Conservation (phyloP, 2,113 vertebrate species). For the Microcebus griseorufus region DNA sequence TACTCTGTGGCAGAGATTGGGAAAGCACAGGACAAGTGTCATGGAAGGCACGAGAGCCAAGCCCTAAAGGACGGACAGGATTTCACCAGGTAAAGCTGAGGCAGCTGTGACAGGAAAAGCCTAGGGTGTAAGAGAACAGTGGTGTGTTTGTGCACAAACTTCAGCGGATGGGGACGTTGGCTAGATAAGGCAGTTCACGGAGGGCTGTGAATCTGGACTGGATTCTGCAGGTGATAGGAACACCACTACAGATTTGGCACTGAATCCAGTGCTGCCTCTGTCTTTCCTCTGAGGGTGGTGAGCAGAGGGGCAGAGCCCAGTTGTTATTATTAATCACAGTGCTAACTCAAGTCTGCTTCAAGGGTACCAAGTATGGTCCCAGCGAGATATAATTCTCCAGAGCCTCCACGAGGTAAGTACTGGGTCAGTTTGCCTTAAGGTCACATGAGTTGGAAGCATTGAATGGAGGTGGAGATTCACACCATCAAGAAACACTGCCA, state of each 20-base stretch:
- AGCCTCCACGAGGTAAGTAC: background rate
- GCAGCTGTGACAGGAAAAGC: background rate
- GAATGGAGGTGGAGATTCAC: background rate
- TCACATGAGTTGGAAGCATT: background rate
- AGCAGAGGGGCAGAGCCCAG: background rate
- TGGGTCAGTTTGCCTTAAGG: background rate
- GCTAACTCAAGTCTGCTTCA: background rate
- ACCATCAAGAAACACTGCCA: background rate
- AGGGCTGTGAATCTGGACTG: background rate
- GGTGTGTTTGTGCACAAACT: too few relatives aligned
- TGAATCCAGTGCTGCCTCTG: background rate
- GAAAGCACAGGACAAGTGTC: background rate
- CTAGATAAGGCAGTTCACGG: background rate
- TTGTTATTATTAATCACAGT: background rate
- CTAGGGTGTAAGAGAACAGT: rapidly evolving
- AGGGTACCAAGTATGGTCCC: too few relatives aligned
- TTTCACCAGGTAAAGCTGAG: background rate
- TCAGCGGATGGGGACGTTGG: background rate
- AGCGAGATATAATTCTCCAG: background rate
- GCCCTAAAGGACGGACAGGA: background rate
- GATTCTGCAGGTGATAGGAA: background rate
- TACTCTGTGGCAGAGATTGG: background rate
- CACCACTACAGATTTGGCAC: background rate
- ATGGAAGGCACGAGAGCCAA: background rate
- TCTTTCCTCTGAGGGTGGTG: background rate